A percentile compares a stretch with the other conserved stretches of the same genome.
These are phyloP conservation scores for Sphaerophoria rueppellii DNA, from an alignment of 2,888 invertebrate genomes.

Conservation along the genomic window DNA sequence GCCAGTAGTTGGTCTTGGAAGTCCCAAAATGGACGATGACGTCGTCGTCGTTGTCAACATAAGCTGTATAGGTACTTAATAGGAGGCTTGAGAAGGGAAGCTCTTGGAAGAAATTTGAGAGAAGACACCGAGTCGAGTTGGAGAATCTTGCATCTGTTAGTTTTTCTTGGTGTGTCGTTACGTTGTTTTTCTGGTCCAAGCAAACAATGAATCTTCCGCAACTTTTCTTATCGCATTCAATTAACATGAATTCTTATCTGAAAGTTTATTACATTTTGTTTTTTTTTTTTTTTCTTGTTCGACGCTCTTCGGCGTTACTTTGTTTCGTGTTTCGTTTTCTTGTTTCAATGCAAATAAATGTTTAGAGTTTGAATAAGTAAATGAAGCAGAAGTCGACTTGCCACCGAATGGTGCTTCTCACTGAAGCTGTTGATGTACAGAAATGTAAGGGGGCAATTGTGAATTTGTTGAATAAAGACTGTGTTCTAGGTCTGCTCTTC, in stretches of 20 bases:
- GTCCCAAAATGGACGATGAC: conserved; percentile 25
- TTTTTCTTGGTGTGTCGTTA: not conserved
- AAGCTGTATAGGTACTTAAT: too few relatives aligned
- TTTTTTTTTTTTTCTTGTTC: conserved; percentile 15
- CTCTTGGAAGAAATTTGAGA: conserved; percentile 22
- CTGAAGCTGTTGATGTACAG: too few relatives aligned
- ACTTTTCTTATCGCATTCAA: conserved; percentile 70
- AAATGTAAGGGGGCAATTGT: too few relatives aligned
- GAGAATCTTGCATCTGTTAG: conserved; percentile 37
- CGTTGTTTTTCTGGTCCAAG: conserved; percentile 36
- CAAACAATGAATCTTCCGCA: conserved; percentile 70
- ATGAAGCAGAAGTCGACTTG: conserved; percentile 40
- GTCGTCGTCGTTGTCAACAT: not conserved
- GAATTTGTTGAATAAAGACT: too few relatives aligned
- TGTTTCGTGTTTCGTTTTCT: not conserved
- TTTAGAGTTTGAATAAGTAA: too few relatives aligned
- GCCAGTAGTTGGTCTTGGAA: not conserved
- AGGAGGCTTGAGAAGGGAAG: not conserved
- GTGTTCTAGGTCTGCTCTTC: too few relatives aligned
- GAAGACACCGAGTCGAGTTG: not conserved
- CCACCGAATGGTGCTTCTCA: conserved; percentile 46
- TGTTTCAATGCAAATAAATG: conserved; percentile 54
- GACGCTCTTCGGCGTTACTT: conserved; percentile 26
- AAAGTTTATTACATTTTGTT: conserved; percentile 40
- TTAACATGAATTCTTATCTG: conserved; percentile 72